Conservation (phyloP, 1,140 invertebrate species). For the Diorhabda elongata region DNA sequence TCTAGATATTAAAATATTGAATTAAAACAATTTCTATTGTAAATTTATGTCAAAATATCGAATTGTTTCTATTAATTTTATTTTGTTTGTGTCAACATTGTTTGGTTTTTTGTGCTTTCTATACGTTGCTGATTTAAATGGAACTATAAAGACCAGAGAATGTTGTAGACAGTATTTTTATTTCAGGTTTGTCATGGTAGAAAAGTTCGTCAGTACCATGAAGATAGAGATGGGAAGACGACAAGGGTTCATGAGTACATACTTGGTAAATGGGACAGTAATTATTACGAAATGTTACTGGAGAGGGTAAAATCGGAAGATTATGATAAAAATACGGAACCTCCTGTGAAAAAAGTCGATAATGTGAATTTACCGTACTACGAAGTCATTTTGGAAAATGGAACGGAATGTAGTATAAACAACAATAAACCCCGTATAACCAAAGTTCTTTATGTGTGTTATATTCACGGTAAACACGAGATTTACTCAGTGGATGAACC, state of each 20-base stretch:
- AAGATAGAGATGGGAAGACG: constrained; percentile 84
- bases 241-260: constrained; percentile 77
- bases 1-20: no score
- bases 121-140: no score
- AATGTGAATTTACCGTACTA: constrained; percentile 79
- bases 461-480: constrained; percentile 78
- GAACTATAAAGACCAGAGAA: no score
- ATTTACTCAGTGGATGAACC: constrained; percentile 91
- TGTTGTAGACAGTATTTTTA: no score
- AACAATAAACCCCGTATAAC: constrained; percentile 73
- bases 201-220: constrained; percentile 90
- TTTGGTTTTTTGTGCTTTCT: no score
- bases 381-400: constrained; percentile 72
- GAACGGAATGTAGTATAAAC: constrained; percentile 90
- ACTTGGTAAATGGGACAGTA: constrained; percentile 68
- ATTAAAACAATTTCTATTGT: no score
- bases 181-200: constrained; percentile 78
- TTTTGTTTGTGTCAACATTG: no score
- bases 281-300: constrained; percentile 49
- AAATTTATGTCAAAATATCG: no score
- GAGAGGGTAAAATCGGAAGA: constrained; percentile 56
- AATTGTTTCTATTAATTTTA: no score
- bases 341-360: constrained; percentile 74
- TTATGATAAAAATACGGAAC: constrained; percentile 50
- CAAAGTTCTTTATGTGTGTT: constrained; percentile 80